Base-by-base conservation (phyloP, 2,888 invertebrate genomes). In the Troides oblongomaculatus region DNA sequence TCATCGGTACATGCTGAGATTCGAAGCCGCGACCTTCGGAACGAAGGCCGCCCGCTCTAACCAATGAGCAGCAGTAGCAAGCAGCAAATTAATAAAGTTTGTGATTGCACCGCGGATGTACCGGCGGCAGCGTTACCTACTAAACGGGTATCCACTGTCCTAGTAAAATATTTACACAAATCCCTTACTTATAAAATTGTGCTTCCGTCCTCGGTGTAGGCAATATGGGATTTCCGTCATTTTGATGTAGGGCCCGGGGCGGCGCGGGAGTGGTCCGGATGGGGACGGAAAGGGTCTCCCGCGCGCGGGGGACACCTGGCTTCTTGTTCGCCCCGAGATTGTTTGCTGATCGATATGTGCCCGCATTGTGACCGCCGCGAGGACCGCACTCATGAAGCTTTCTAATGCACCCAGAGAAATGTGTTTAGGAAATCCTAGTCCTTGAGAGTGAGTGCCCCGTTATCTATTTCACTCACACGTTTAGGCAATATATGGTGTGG, bases 91-190 rank as follows among this genome's bases (percentile, higher is more conserved):
- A 87, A 88, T 86, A 88, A 89, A 89, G 87, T 89, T 89, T 78
- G 70, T 72, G 73, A 76, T 72, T 72, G 76, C 74, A 73, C 72
- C 73, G 76, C 76, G 58, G 17, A 23, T 57, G 73, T 21, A 21
- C n/a, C 18, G n/a, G 57, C 5, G 6, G 57, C 57, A 2, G 57
- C 57, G 57, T 21, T 17, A 50, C 50, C 14, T 17, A 50, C 50
- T 39, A 39, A 39, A 76, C 74, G 76, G 77, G 78, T 78, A 80
- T 84, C 84, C 84, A 83, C 85, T 82, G 84, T 90, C 92, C 92
- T 92, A 91, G 87, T 92, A 90, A 90, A 92, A 92, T 92, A 92
- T 92, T 92, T 90, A 92, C 92, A 91, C 87, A 90, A 91, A 92
- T 90, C 92, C 92, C 92, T 91, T 90, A 92, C 90, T 92, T 92